Evolutionary conservation across 2,113 vertebrate species (phyloP).

Genomic region (Semicossyphus pulcher): DNA sequence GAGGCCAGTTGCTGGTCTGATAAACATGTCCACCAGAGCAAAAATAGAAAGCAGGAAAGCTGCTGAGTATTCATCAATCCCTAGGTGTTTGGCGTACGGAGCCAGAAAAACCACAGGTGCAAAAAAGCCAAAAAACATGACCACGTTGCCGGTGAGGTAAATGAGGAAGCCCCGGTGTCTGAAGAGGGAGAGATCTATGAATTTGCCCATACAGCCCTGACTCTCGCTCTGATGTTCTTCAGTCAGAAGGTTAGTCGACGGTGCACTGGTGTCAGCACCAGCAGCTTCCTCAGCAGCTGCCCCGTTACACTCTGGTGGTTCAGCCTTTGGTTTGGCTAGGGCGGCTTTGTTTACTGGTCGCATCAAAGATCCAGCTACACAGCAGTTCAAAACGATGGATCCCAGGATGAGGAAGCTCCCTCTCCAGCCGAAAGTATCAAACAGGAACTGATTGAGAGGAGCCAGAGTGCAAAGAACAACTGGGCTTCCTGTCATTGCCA

Average conservation of each 20-base stretch:
- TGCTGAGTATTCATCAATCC: constrained; percentile 84
- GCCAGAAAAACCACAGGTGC: constrained; percentile 89
- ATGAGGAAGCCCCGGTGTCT: constrained; percentile 88
- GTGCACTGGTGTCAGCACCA: neutral
- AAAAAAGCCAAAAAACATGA: constrained; percentile 89
- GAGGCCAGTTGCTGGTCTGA: constrained; percentile 80
- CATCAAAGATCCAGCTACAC: constrained; percentile 87
- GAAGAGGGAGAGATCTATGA: constrained; percentile 88
- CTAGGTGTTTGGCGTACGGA: constrained; percentile 85
- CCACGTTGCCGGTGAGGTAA: constrained; percentile 85
- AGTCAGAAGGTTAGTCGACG: neutral
- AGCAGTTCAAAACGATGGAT: constrained; percentile 84
- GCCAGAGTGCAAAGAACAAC: constrained; percentile 86
- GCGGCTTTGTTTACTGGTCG: constrained; percentile 77
- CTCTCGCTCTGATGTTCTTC: constrained; percentile 39
- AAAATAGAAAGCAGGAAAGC: constrained; percentile 87
- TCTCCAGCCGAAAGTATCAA: constrained; percentile 88
- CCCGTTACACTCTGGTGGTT: constrained; percentile 23
- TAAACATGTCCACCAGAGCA: constrained; percentile 84
- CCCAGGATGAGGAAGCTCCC: constrained; percentile 88
- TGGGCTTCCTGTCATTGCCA: constrained; percentile 86
- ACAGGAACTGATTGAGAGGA: constrained; percentile 87
- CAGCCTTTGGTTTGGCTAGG: neutral
- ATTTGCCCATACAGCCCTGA: constrained; percentile 69
- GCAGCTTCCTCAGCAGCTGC: constrained; percentile 10